These are phyloP conservation scores for Elanus axillaris DNA, from an alignment of 2,113 vertebrate genomes.

Conservation along the genomic window DNA sequence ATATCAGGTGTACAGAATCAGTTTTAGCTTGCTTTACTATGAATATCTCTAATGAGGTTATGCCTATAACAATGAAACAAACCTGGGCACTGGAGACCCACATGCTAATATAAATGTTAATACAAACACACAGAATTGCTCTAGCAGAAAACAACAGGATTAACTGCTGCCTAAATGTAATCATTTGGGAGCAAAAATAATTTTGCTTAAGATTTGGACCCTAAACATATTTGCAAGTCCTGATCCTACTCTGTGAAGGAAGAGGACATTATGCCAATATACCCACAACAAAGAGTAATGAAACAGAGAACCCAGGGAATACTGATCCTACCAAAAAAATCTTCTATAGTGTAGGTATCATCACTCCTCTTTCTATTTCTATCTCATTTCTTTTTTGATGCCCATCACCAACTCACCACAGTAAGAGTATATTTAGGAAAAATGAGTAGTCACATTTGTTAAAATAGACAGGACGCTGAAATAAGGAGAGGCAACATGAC, in stretches of 20 bases:
- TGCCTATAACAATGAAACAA: neutral
- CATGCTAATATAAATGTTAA: neutral
- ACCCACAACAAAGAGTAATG: neutral
- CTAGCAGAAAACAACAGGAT: neutral
- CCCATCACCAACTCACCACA: neutral
- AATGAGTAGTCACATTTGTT: neutral
- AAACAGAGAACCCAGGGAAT: neutral
- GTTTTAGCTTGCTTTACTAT: neutral
- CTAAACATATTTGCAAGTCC: neutral
- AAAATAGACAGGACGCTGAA: neutral
- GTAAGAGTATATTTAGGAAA: neutral
- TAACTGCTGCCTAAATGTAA: neutral
- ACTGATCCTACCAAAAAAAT: neutral
- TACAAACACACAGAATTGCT: neutral
- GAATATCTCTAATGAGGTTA: neutral
- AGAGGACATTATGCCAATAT: neutral
- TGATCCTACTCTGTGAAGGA: neutral
- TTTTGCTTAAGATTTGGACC: neutral
- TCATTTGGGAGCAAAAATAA: neutral
- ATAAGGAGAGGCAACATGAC: neutral
- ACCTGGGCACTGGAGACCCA: neutral
- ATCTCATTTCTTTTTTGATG: neutral
- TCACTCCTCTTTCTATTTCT: neutral
- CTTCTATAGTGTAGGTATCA: neutral
- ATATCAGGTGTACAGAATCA: neutral